phyloP scores from a whole-genome alignment of 2,113 vertebrate genomes.

The Aegotheles bennettii region DNA sequence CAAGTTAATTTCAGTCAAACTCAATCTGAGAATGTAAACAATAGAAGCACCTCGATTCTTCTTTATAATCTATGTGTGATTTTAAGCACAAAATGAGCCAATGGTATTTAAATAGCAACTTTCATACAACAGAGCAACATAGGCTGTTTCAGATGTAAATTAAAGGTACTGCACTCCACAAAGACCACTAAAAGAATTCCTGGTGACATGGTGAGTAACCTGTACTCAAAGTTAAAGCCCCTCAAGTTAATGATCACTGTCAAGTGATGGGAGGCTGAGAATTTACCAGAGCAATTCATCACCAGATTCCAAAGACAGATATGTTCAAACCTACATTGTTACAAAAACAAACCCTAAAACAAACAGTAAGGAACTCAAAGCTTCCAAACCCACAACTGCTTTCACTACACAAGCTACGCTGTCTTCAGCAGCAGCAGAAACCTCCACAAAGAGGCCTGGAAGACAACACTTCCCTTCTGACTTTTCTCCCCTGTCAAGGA shows the following conservation, averaged over 20 bases:
- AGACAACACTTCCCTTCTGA: not conserved
- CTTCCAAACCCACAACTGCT: not conserved
- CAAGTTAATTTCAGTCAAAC: not conserved
- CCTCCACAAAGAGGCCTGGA: not conserved
- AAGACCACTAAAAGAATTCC: not conserved
- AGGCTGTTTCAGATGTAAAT: not conserved
- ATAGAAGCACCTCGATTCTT: not conserved
- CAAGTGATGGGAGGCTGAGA: not conserved
- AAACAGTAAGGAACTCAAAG: not conserved
- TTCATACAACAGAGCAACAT: not conserved
- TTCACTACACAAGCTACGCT: not conserved
- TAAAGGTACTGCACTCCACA: not conserved
- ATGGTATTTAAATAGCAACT: not conserved
- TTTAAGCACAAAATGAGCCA: not conserved
- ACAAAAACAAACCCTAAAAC: not conserved
- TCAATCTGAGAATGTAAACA: not conserved
- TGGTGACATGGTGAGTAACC: not conserved
- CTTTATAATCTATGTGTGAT: not conserved
- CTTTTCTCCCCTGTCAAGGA: not conserved
- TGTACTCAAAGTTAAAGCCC: not conserved
- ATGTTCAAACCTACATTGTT: not conserved
- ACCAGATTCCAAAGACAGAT: not conserved
- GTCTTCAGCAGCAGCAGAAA: not conserved
- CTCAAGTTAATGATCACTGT: not conserved
- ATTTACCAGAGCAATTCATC: not conserved